A percentile compares a stretch with the other conserved stretches of the same genome.
phyloP scores from a whole-genome alignment of 1,140 invertebrate species.

The Drosophila ficusphila region DNA sequence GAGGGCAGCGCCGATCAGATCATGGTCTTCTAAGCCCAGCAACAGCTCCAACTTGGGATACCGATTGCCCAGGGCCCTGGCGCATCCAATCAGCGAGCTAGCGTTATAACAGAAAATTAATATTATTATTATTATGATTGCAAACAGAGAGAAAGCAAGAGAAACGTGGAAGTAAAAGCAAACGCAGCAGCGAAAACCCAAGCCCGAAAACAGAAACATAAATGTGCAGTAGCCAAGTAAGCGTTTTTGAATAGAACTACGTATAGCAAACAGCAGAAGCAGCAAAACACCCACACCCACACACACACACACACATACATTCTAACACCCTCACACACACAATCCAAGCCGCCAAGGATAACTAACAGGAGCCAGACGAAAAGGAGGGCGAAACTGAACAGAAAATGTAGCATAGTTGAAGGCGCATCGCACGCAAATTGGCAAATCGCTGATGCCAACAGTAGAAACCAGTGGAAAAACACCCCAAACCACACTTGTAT shows the following conservation, averaged over 20 bases:
- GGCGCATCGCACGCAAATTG: conserved; percentile 66
- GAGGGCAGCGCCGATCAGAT: conserved; percentile 92
- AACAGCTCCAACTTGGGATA: conserved; percentile 8
- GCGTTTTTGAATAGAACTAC: conserved; percentile 78
- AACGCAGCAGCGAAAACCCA: conserved; percentile 30
- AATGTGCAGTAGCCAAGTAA: conserved; percentile 80
- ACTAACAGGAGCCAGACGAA: conserved; percentile 1
- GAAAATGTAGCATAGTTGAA: conserved; percentile 64
- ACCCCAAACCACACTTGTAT: background rate
- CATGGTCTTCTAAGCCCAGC: conserved; percentile 88
- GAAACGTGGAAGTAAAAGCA: conserved; percentile 29
- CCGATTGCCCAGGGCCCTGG: conserved; percentile 39
- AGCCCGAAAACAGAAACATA: conserved; percentile 53
- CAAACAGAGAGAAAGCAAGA: conserved; percentile 40
- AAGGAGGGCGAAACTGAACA: conserved; percentile 23
- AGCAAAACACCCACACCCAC: conserved; percentile 50
- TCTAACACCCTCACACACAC: background rate
- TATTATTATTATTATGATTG: conserved; percentile 69
- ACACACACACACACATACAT: conserved; percentile 3
- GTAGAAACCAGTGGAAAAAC: background rate
- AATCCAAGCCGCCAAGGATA: conserved; percentile 14
- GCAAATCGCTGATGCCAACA: conserved; percentile 39
- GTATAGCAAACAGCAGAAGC: conserved; percentile 71
- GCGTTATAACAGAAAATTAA: conserved; percentile 64
- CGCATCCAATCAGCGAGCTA: conserved; percentile 66